phyloP scores from a whole-genome alignment of 2,797 vertebrate species.

The Siniperca obscura region DNA sequence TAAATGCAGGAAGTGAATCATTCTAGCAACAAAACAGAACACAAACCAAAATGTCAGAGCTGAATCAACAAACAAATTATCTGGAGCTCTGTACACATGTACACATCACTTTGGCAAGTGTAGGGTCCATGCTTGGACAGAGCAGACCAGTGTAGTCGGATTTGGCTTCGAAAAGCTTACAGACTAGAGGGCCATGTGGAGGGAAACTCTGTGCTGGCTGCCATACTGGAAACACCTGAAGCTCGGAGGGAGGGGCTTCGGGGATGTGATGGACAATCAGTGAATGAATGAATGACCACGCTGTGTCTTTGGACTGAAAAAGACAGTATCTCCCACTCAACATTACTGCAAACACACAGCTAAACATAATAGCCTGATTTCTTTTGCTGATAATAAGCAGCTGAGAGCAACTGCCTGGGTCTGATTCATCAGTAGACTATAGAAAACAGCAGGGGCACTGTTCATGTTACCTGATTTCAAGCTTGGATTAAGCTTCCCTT shows the following conservation, averaged over 20 bases:
- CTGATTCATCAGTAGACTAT: conserved; percentile 27
- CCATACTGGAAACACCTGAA: conserved; percentile 66
- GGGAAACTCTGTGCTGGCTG: conserved; percentile 62
- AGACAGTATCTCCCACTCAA: neutral
- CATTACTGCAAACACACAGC: conserved; percentile 17
- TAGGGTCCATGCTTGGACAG: conserved; percentile 25
- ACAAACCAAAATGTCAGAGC: conserved; percentile 18
- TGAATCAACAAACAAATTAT: conserved; percentile 45
- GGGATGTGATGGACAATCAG: conserved; percentile 22
- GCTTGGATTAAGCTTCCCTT: conserved; percentile 34
- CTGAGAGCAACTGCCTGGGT: conserved; percentile 17
- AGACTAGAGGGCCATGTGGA: conserved; percentile 61
- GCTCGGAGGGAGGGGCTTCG: conserved; percentile 28
- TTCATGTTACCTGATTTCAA: conserved; percentile 50
- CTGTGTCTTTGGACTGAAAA: neutral
- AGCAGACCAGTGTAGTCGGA: conserved; percentile 21
- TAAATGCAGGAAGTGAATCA: neutral
- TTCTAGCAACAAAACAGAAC: conserved; percentile 11
- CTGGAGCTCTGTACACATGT: conserved; percentile 45
- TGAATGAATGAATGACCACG: conserved; percentile 27
- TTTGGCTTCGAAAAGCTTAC: conserved; percentile 60
- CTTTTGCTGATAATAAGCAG: conserved; percentile 42
- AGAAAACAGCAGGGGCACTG: conserved; percentile 31
- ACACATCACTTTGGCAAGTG: conserved; percentile 48
- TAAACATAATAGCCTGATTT: conserved; percentile 21